Conservation (phyloP, 2,797 vertebrate species). For the Crocodylus rhombifer region DNA sequence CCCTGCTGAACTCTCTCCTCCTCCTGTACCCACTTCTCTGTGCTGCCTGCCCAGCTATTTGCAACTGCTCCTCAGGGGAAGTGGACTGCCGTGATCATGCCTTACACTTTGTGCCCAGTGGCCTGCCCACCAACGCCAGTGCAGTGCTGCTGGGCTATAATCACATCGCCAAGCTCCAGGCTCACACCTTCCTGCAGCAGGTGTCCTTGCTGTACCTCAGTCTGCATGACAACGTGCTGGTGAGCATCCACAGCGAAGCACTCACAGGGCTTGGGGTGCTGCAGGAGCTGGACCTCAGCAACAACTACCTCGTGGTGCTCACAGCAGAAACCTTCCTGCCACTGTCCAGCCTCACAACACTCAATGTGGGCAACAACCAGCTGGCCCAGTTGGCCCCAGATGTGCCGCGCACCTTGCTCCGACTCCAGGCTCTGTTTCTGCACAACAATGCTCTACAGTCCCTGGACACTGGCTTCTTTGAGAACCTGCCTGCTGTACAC, state of each 20-base stretch:
- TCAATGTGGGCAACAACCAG: slow-evolving; percentile 77
- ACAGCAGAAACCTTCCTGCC: slow-evolving; percentile 72
- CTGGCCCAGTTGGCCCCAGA: slow-evolving; percentile 60
- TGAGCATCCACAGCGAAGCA: slow-evolving; percentile 70
- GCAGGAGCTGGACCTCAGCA: slow-evolving; percentile 79
- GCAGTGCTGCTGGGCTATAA: slow-evolving; percentile 77
- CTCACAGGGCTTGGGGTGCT: slow-evolving; percentile 75
- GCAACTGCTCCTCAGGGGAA: slow-evolving; percentile 57
- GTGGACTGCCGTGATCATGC: slow-evolving; percentile 71
- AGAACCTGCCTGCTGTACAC: slow-evolving; percentile 27
- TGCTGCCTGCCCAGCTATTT: slow-evolving; percentile 68
- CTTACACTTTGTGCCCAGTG: slow-evolving; percentile 68
- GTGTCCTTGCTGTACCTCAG: slow-evolving; percentile 65
- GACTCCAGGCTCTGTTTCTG: slow-evolving; percentile 69
- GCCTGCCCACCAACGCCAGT: slow-evolving; percentile 55
- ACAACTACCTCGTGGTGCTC: slow-evolving; percentile 75
- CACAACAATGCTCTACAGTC: slow-evolving; percentile 63
- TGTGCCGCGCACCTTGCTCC: slow-evolving; percentile 41
- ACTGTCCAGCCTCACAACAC: slow-evolving; percentile 53
- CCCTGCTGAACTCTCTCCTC: slow-evolving; percentile 14
- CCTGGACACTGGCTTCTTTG: slow-evolving; percentile 27
- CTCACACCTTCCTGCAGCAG: slow-evolving; percentile 57
- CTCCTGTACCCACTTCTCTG: not conserved
- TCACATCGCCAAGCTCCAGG: slow-evolving; percentile 60
- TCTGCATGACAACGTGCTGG: slow-evolving; percentile 76